Conservation (phyloP, 2,888 invertebrate species). For the Platypus cylindrus region DNA sequence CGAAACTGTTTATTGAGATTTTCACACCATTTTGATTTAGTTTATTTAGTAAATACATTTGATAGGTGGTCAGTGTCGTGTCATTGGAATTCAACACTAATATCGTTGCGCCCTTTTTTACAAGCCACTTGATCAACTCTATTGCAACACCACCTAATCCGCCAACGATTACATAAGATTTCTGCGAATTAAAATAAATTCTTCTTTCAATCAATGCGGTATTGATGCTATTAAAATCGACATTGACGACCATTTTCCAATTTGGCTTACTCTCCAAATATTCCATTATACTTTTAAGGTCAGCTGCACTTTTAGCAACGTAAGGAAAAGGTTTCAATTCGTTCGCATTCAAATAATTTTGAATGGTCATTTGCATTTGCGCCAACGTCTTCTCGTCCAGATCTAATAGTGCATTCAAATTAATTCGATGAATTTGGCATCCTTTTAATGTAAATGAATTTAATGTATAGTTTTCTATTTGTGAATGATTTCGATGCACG, state of each 20-base stretch:
- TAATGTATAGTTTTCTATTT: constrained; percentile 5
- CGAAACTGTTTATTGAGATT: constrained; percentile 53
- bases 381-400: background rate
- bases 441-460: constrained; percentile 3
- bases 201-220: background rate
- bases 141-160: constrained; percentile 4
- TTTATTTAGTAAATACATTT: background rate
- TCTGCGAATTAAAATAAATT: constrained; percentile 1
- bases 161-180: constrained; percentile 3
- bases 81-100: constrained; percentile 3
- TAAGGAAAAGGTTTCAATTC: constrained; percentile 2
- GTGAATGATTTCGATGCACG: constrained; percentile 5
- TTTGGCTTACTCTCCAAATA: constrained; percentile 2
- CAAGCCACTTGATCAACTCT: constrained; percentile 2
- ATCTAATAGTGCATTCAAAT: constrained; percentile 3
- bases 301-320: background rate
- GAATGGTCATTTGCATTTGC: background rate
- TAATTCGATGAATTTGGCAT: constrained; percentile 8
- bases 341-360: constrained; percentile 2
- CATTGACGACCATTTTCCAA: constrained; percentile 1
- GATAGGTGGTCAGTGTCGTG: background rate
- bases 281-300: background rate
- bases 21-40: constrained; percentile 60
- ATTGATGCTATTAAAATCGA: background rate
- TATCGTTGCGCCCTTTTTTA: constrained; percentile 2